phyloP scores from a whole-genome alignment of 2,797 vertebrate genomes.

The Knipowitschia caucasica region DNA sequence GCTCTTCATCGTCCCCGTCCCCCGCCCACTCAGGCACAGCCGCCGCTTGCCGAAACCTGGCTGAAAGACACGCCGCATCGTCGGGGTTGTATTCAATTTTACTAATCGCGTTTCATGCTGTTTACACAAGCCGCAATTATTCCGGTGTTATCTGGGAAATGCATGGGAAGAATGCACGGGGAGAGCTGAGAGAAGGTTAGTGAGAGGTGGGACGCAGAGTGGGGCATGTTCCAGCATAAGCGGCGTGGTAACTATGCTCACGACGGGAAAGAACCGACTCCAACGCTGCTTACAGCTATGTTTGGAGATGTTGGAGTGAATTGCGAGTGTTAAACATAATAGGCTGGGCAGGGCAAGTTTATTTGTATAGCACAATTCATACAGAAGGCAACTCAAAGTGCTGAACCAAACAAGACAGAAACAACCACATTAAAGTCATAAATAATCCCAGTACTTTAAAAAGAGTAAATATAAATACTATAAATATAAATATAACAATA shows the following conservation, averaged over 20 bases:
- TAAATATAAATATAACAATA: no score
- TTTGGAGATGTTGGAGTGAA: neutral
- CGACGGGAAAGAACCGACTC: neutral
- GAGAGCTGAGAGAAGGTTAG: neutral
- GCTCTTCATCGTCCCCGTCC: slow-evolving; percentile 12
- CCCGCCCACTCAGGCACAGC: neutral
- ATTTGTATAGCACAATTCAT: no score
- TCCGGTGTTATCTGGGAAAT: neutral
- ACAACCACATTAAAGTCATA: no score
- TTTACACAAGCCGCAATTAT: slow-evolving; percentile 7
- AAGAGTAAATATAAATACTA: no score
- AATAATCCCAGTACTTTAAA: no score
- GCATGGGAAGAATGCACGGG: slow-evolving; percentile 3
- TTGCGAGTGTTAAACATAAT: no score
- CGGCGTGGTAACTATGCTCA: neutral
- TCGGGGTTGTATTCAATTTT: neutral
- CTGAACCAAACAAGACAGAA: no score
- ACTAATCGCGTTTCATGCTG: slow-evolving; percentile 10
- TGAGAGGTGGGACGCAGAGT: neutral
- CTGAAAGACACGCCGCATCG: slow-evolving; percentile 13
- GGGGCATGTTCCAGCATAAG: neutral
- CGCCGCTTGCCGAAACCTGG: slow-evolving; percentile 4
- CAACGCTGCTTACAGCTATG: neutral
- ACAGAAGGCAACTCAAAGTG: no score
- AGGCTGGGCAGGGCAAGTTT: no score